A percentile compares a stretch with the other conserved stretches of the same genome.
Conservation (phyloP, 2,888 invertebrate genomes). For the Netelia virgata region DNA sequence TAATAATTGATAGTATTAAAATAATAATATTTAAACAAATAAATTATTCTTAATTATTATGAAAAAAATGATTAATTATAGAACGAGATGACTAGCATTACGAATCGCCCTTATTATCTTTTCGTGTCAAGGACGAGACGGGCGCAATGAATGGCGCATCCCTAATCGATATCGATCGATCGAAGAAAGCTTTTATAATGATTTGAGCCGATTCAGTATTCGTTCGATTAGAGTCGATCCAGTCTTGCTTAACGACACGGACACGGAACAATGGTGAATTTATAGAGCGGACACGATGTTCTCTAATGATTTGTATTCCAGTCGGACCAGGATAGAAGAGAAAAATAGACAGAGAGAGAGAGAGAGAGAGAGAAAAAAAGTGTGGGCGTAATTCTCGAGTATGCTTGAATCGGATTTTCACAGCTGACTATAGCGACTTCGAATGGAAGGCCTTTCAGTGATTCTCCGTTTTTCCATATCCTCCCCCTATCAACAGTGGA, state of each 20-base stretch:
- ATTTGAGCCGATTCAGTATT: background rate
- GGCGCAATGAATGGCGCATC: no score
- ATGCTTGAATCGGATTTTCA: conserved; percentile 34
- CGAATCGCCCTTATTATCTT: no score
- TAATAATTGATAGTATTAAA: no score
- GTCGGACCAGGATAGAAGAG: background rate
- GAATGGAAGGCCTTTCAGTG: conserved; percentile 39
- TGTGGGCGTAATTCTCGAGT: conserved; percentile 10
- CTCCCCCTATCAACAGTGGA: background rate
- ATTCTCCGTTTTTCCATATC: conserved; percentile 25
- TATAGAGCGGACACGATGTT: background rate
- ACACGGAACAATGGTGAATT: background rate
- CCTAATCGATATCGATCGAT: no score
- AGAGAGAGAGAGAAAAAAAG: background rate
- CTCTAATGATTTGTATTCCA: conserved; percentile 38
- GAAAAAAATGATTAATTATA: no score
- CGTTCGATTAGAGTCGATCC: background rate
- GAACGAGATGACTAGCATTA: no score
- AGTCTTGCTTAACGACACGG: background rate
- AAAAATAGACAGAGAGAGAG: background rate
- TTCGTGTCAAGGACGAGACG: no score
- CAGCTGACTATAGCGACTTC: conserved; percentile 15
- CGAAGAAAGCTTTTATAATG: background rate
- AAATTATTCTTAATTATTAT: no score
- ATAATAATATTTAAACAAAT: no score